Evolutionary conservation across 2,888 invertebrate genomes (phyloP), one percentile per base, ranked within the genome.

Genomic region (Netelia melanura): DNA sequence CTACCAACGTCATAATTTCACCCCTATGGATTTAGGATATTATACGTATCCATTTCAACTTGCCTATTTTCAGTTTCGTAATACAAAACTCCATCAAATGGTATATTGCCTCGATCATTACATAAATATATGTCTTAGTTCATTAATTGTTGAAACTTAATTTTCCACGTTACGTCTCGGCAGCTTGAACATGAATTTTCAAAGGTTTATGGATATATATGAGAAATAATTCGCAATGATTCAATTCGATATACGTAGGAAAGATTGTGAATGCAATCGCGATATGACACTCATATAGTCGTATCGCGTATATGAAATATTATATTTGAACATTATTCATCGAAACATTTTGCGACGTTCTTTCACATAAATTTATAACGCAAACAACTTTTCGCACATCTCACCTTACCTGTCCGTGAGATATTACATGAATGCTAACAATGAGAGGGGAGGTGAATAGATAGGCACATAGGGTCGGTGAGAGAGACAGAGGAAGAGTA

Each of bases 321-420:
- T 14, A 52, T 38, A 9, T 11, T 14, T 14, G 25, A 61, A 74
- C 58, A 14, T 25, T 48, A 44, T 74, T 62, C 23, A 61, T 62
- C 25, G 44, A n/a, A 74, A 74, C 14, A 8, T 44, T 23, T 61
- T 61, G 25, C 10, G 44, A 61, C 6, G 23, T 61, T 23, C 43
- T n/a, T 61, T 30, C 6, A 48, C 61, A 74, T 61, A 61, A 74
- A 61, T 61, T 74, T 61, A n/a, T n/a, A 30, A 30, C 30, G 5
- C 6, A 30, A 0, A 38, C 17, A 64, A 17, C 38, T n/a, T 52
- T 52, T 52, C 52, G 30, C 52, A 52, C 52, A n/a, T 52, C 54
- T 48, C 30, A 17, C 44, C 54, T 70, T 43, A 52, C 38, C 23
- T 17, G 70, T 14, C 23, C 44, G 70, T 52, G 70, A 10, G 5